Conservation (phyloP, 2,113 vertebrate species). For the Indicator maculatus region DNA sequence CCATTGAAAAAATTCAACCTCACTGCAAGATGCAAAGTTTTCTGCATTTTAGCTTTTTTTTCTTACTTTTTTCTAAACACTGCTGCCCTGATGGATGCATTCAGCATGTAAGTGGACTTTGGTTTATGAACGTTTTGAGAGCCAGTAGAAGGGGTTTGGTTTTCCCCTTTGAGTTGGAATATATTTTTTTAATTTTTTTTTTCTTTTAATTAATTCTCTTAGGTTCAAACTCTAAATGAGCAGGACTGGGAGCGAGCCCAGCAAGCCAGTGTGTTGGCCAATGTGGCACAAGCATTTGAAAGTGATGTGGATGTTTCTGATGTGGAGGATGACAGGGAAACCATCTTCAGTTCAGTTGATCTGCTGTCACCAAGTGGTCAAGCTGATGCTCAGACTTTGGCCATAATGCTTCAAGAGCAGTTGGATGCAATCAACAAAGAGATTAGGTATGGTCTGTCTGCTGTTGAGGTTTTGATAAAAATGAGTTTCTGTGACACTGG, state of each 20-base stretch:
- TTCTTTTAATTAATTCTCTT: background rate
- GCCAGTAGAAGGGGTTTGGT: background rate
- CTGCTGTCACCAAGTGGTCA: constrained; percentile 93
- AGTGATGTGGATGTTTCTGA: constrained; percentile 92
- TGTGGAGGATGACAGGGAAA: constrained; percentile 89
- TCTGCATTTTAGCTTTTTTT: background rate
- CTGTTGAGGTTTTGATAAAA: background rate
- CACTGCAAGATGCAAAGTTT: background rate
- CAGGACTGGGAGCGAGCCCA: constrained; percentile 98
- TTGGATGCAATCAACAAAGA: constrained; percentile 98
- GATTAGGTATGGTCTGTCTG: constrained; percentile 81
- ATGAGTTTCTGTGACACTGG: background rate
- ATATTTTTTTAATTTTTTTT: background rate
- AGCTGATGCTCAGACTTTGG: constrained; percentile 94
- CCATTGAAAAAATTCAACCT: background rate
- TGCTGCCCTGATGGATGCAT: constrained; percentile 71
- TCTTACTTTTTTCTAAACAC: constrained; percentile 24
- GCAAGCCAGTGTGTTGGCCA: constrained; percentile 94
- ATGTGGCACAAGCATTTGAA: constrained; percentile 95
- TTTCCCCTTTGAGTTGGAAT: background rate
- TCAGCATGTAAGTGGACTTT: constrained; percentile 76
- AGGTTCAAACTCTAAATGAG: constrained; percentile 97
- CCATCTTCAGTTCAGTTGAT: constrained; percentile 91
- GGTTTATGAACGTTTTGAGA: background rate
- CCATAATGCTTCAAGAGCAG: constrained; percentile 97